These are phyloP conservation scores for Diploscapter pachys DNA, from an alignment of 1,140 invertebrate genomes.

Conservation along the genomic window DNA sequence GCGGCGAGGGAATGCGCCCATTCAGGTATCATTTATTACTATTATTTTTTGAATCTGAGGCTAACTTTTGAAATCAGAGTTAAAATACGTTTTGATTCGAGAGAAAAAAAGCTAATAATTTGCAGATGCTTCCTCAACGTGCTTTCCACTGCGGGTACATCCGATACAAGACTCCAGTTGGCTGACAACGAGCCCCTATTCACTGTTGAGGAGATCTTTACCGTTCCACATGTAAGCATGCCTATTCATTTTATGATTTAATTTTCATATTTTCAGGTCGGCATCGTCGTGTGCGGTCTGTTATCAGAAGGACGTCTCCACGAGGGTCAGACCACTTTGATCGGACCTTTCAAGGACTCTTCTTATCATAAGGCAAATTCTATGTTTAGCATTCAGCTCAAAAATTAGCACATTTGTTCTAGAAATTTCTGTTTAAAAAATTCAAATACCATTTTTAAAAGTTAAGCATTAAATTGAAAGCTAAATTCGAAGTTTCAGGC, in stretches of 20 bases:
- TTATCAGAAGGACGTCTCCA: constrained; percentile 76
- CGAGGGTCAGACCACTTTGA: constrained; percentile 75
- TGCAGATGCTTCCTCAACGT: constrained; percentile 31
- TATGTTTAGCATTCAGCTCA: too few species aligned
- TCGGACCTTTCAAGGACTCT: constrained; percentile 65
- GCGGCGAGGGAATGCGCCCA: constrained; percentile 66
- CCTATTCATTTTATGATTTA: constrained; percentile 25
- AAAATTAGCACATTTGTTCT: too few species aligned
- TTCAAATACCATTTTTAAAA: too few species aligned
- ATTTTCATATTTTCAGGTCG: constrained; percentile 45
- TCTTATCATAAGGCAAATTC: constrained; percentile 51
- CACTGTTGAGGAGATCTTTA: constrained; percentile 87
- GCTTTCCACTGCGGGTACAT: constrained; percentile 29
- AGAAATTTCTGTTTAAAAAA: too few species aligned
- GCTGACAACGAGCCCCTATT: constrained; percentile 73
- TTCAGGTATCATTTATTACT: background rate
- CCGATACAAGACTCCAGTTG: constrained; percentile 25
- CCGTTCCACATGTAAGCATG: constrained; percentile 66
- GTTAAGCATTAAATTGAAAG: too few species aligned
- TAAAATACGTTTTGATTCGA: too few species aligned
- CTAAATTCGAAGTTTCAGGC: constrained; percentile 1
- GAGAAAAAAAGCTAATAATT: too few species aligned
- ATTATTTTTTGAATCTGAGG: too few species aligned
- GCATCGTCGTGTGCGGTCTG: constrained; percentile 78
- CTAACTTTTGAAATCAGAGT: too few species aligned